Base-by-base conservation (phyloP, 1,140 invertebrate genomes). In the Rhynchophorus ferrugineus region DNA sequence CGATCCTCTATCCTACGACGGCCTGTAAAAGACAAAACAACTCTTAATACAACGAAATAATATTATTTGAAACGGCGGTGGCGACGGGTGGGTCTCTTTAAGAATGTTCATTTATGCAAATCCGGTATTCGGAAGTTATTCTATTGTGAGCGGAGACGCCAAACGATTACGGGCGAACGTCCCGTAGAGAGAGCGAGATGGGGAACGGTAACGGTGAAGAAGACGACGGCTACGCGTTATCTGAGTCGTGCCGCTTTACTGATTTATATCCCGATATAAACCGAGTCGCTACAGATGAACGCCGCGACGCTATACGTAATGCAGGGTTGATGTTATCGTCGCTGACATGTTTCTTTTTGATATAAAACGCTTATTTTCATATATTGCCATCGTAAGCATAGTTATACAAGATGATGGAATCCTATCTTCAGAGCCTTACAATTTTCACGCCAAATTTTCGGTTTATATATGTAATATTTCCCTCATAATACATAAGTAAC, bases 101-200 rank as follows among this genome's bases (percentile, higher is more conserved):
- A 43, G 48, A 50, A 43, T 50, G 42, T 36, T 33, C 38, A 50
- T 50, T 50, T 50, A 50, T 50, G 48, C 43, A 50, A 50, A 50
- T 50, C 38, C 39, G 39, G 22, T 18, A 14, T 42, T 50, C 34
- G 17, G 29, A 50, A 50, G 48, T 42, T 33, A 50, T 50, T 50
- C 24, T 50, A 22, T 50, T 43, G 48, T 50, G 16, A 43, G 41
- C 13, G 24, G 22, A 43, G 39, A 43, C 24, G 48, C 9, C 24
- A 29, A 35, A 20, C 22, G 16, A 35, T 21, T 9, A 34, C 16
- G 43, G 43, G 39, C 48, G 24, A 37, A 33, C 24, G 16, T 34
- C 16, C 16, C 24, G 41, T 34, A 50, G 14, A 18, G 38, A 48
- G 46, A 48, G 13, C 34, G 38, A 50, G 29, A 43, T 18, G 22